These are phyloP conservation scores for Drosophila sordidula DNA, from an alignment of 2,888 invertebrate species.

Conservation along the genomic window DNA sequence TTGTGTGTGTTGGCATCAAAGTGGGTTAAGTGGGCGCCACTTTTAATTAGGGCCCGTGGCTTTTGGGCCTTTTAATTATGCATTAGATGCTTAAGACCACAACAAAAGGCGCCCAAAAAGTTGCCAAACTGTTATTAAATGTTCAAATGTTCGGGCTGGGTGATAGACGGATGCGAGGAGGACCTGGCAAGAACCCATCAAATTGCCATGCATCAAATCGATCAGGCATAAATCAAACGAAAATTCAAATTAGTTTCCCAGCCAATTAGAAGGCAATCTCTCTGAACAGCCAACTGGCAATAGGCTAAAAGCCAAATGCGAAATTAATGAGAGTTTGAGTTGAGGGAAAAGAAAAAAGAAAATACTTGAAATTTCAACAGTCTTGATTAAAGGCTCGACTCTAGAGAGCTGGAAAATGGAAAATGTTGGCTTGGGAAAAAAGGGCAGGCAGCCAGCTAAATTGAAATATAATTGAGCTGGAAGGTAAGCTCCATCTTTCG, in stretches of 20 bases:
- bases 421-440: conserved; percentile 2
- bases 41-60: conserved; percentile 62
- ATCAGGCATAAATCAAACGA: conserved; percentile 79
- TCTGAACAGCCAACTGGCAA: conserved; percentile 8
- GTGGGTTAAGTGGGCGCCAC: conserved; percentile 59
- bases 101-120: conserved; percentile 52
- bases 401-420: neutral
- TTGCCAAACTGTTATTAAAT: conserved; percentile 63
- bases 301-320: conserved; percentile 45
- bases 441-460: conserved; percentile 54
- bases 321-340: conserved; percentile 66
- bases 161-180: conserved; percentile 3
- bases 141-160: neutral
- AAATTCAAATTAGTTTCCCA: conserved; percentile 72
- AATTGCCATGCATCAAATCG: conserved; percentile 71
- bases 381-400: conserved; percentile 57
- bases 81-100: conserved; percentile 56
- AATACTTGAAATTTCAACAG: conserved; percentile 33
- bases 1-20: conserved; percentile 43
- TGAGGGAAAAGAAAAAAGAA: conserved; percentile 19
- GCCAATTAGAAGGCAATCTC: conserved; percentile 61
- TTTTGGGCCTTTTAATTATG: conserved; percentile 65
- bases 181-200: conserved; percentile 51
- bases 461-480: conserved; percentile 76
- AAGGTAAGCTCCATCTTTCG: conserved; percentile 2